Percentiles rank a stretch among this genome's conserved stretches.
Conservation (phyloP, 2,113 vertebrate genomes). For the Hassar affinis region DNA sequence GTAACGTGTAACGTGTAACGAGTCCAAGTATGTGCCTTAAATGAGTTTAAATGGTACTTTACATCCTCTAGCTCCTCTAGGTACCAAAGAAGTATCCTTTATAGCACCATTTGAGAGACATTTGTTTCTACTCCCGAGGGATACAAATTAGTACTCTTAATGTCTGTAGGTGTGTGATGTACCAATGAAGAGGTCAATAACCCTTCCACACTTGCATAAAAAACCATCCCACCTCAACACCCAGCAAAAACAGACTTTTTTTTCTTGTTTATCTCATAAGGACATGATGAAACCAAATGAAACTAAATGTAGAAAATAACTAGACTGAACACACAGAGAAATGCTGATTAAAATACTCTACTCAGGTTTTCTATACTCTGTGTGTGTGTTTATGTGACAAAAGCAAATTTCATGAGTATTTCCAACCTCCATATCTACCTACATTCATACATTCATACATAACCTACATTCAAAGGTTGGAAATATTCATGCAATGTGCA, state of each 20-base stretch:
- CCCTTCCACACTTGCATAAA: not conserved
- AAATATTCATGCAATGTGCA: not conserved
- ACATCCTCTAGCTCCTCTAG: not conserved
- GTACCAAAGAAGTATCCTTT: not conserved
- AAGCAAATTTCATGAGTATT: not conserved
- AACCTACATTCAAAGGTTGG: not conserved
- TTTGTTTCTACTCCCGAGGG: not conserved
- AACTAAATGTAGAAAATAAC: not conserved
- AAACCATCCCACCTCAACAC: not conserved
- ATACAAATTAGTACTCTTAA: not conserved
- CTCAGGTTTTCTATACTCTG: not conserved
- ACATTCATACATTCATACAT: too few species aligned
- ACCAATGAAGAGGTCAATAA: not conserved
- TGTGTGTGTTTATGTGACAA: not conserved
- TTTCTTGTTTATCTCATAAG: not conserved
- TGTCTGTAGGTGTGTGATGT: not conserved
- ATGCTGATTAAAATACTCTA: not conserved
- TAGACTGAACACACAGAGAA: not conserved
- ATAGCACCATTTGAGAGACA: not conserved
- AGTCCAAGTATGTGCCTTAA: not conserved
- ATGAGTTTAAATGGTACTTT: not conserved
- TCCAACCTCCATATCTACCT: too few species aligned
- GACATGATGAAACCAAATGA: too few species aligned
- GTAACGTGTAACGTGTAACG: not conserved
- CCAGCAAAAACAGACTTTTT: not conserved